Base-by-base conservation (phyloP, 2,797 vertebrate species). In the Darevskia mixta region DNA sequence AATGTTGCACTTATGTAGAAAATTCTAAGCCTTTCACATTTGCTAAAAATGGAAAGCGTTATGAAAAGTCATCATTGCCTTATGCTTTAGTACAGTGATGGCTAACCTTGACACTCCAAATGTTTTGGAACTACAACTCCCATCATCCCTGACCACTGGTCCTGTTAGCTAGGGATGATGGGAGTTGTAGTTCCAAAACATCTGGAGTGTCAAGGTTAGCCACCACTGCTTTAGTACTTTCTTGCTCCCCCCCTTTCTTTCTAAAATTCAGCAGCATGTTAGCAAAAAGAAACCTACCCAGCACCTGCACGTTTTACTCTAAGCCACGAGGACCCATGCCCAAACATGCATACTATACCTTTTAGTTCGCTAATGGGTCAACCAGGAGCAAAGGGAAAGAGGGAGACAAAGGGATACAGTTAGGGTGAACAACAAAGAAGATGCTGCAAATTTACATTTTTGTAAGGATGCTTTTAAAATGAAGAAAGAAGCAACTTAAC, bases 311-410 rank as follows among this genome's bases (percentile, higher is more conserved):
- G 86, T 76, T 49, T 93, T 45, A 90, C 86, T 32, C 86, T 91
- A 88, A 93, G 84, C 86, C 3, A 0, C 67, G 94, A 91, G 93
- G 83, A 58, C 45, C 89, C 95, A 96, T 93, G 94, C 92, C n/a
- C n/a, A 94, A 94, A 94, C 94, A 95, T 95, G 94, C 95, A 94
- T 95, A 94, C 95, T 95, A 95, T 95, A 96, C 95, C 95, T 96
- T 94, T 94, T 86, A 61, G 90, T 93, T 95, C 95, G 95, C 94
- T 95, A 95, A 94, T 89, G 92, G 94, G 94, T 93, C 93, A 92
- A 94, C 83, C 90, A 92, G 94, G 82, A 94, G 92, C 93, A 93
- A 93, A 92, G 92, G 91, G 90, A 90, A 81, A 93, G 95, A 93
- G 89, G 90, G 94, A 94, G 86, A 94, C 91, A 96, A 95, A 95